Conservation (phyloP, 2,113 vertebrate genomes). For the Python bivittatus region DNA sequence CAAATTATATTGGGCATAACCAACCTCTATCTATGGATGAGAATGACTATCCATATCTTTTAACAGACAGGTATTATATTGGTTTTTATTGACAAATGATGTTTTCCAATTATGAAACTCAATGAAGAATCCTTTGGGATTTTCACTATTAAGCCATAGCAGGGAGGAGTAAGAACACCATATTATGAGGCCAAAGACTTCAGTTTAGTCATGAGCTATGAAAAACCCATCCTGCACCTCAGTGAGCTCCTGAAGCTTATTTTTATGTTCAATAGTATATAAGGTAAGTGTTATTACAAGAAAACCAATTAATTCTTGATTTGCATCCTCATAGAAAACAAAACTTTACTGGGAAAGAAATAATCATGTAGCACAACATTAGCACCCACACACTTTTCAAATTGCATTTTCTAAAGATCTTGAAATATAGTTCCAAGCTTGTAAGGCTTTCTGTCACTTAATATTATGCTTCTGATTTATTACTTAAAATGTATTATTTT, state of each 20-base stretch:
- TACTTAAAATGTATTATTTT: not conserved
- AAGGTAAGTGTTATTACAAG: conserved; percentile 39
- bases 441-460: not conserved
- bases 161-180: conserved; percentile 27
- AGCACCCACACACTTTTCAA: not conserved
- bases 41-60: not conserved
- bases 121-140: conserved; percentile 14
- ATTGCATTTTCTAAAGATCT: not conserved
- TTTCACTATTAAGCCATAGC: conserved; percentile 21
- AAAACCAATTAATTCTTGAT: conserved; percentile 47
- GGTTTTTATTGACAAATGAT: conserved; percentile 30
- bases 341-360: not conserved
- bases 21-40: not conserved
- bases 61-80: conserved; percentile 29
- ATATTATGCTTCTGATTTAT: not conserved
- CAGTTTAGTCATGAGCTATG: conserved; percentile 25
- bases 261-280: conserved; percentile 38
- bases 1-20: not conserved
- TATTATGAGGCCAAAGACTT: conserved; percentile 28
- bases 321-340: conserved; percentile 31
- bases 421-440: not conserved
- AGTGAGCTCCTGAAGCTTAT: conserved; percentile 41
- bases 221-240: not conserved
- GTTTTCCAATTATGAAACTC: conserved; percentile 30
- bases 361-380: conserved; percentile 6